Evolutionary conservation across 2,888 invertebrate genomes (phyloP).

Genomic region (Dryocosmus kuriphilus): DNA sequence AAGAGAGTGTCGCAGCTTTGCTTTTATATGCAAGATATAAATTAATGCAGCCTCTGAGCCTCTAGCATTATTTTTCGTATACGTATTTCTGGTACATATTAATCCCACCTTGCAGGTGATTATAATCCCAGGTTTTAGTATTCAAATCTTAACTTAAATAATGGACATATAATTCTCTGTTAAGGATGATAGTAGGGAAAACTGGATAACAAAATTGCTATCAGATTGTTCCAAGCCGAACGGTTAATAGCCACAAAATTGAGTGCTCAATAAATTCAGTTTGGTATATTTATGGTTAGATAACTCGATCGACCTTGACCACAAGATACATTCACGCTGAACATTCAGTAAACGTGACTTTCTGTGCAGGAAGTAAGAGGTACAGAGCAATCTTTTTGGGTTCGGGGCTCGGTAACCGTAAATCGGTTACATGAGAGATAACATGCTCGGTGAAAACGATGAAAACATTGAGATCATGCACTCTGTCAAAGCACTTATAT

Average conservation of each 20-base stretch:
- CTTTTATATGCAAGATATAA: background rate
- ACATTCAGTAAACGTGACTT: conserved; percentile 49
- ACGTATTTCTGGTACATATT: background rate
- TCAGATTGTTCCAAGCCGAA: conserved; percentile 43
- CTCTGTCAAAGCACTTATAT: background rate
- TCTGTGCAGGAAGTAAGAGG: conserved; percentile 42
- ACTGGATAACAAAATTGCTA: background rate
- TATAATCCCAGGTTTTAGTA: background rate
- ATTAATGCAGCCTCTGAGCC: background rate
- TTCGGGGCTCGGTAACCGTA: background rate
- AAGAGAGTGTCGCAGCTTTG: no score
- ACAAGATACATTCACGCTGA: conserved; percentile 49
- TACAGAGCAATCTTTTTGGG: conserved; percentile 41
- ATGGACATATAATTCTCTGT: background rate
- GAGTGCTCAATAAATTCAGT: conserved; percentile 44
- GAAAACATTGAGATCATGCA: conserved; percentile 6
- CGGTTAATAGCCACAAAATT: conserved; percentile 46
- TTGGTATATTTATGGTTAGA: conserved; percentile 42
- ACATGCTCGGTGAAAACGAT: background rate
- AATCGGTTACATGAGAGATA: background rate
- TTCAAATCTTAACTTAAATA: background rate
- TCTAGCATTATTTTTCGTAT: no score
- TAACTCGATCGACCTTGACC: conserved; percentile 54
- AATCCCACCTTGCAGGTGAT: background rate
- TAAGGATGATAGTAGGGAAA: background rate